A percentile compares a stretch with the other conserved stretches of the same genome.
These are phyloP conservation scores for Rhadinocentrus ornatus DNA, from an alignment of 2,797 vertebrate species.

Conservation along the genomic window DNA sequence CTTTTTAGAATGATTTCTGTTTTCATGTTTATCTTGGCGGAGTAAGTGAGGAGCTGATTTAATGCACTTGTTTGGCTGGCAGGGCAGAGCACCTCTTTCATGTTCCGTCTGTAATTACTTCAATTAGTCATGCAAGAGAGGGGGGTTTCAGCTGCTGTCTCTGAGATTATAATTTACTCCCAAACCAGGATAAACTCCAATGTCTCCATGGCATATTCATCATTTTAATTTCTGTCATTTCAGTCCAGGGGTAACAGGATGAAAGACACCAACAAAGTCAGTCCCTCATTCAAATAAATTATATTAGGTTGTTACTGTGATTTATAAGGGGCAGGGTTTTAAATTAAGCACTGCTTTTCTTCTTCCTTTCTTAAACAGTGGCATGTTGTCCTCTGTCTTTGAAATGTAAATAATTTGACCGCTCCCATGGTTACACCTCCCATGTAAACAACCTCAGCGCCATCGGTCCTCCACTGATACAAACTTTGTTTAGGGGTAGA, in stretches of 20 bases:
- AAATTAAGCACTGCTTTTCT: constrained; percentile 36
- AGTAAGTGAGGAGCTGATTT: constrained; percentile 41
- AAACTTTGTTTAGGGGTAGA: constrained; percentile 61
- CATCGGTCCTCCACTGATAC: constrained; percentile 52
- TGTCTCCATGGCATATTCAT: constrained; percentile 31
- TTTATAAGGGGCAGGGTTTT: constrained; percentile 34
- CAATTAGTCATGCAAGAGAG: constrained; percentile 58
- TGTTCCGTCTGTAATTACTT: constrained; percentile 58
- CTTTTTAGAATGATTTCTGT: constrained; percentile 15
- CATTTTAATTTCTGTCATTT: constrained; percentile 39
- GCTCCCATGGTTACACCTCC: constrained; percentile 67
- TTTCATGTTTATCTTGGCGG: constrained; percentile 25
- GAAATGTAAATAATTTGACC: constrained; percentile 74
- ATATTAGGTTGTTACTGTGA: constrained; percentile 23
- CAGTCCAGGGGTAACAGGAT: constrained; percentile 24
- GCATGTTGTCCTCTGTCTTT: constrained; percentile 55
- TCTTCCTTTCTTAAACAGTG: constrained; percentile 36
- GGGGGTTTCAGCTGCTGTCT: constrained; percentile 51
- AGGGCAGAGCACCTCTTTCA: constrained; percentile 55
- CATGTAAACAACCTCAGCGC: constrained; percentile 63
- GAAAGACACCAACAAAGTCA: constrained; percentile 27
- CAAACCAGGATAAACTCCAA: constrained; percentile 45
- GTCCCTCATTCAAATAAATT: constrained; percentile 22
- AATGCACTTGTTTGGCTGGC: constrained; percentile 38
- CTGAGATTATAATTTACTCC: constrained; percentile 46